phyloP scores from a whole-genome alignment of 2,113 vertebrate genomes.

The Poeciliopsis retropinna region DNA sequence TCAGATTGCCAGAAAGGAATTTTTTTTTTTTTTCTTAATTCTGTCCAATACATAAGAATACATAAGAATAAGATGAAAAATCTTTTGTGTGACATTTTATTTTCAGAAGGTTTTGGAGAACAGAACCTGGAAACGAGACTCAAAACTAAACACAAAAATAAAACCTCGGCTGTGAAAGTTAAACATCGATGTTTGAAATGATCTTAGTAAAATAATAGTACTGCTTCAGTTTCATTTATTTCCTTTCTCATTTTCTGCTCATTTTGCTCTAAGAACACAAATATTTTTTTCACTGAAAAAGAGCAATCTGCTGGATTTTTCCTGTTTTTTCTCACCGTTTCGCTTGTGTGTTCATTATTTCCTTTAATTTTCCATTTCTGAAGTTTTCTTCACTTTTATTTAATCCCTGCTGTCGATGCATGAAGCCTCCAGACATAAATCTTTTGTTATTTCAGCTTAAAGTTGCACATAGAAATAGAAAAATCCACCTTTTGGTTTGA shows the following conservation, averaged over 20 bases:
- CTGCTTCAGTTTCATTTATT: not conserved
- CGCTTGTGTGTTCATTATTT: too few relatives aligned
- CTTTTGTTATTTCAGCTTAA: not conserved
- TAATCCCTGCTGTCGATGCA: too few relatives aligned
- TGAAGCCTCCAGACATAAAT: too few relatives aligned
- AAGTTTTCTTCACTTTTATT: too few relatives aligned
- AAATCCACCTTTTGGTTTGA: not conserved
- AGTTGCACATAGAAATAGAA: not conserved
- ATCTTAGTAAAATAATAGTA: not conserved
- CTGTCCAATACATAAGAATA: too few relatives aligned
- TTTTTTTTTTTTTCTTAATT: too few relatives aligned
- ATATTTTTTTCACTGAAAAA: too few relatives aligned
- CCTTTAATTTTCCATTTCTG: too few relatives aligned
- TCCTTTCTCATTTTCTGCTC: not conserved
- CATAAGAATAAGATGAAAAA: too few relatives aligned
- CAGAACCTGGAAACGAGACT: not conserved
- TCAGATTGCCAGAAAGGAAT: not conserved
- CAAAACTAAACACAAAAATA: not conserved
- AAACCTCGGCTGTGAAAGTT: not conserved
- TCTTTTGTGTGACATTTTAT: not conserved
- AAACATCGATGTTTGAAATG: not conserved
- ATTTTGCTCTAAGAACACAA: too few relatives aligned
- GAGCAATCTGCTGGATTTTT: not conserved
- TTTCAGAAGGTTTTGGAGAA: not conserved
- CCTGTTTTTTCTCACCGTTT: not conserved